These are phyloP conservation scores for Enteromius mattozi DNA, from an alignment of 2,797 vertebrate species.

Conservation along the genomic window DNA sequence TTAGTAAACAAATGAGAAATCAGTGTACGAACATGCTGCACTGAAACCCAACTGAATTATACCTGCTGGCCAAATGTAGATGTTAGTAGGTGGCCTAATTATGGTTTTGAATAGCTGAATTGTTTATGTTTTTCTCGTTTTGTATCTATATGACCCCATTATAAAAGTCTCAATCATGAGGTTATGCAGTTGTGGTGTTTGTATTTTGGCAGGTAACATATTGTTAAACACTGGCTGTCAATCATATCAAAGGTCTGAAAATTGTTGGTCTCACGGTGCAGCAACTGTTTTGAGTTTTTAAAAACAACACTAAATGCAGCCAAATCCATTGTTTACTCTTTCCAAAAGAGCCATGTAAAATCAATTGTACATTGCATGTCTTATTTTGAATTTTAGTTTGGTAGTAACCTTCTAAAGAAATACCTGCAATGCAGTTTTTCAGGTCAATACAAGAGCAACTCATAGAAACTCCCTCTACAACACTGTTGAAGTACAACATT, in stretches of 20 bases:
- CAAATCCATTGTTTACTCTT: constrained; percentile 16
- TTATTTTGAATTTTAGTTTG: background rate
- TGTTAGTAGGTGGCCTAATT: constrained; percentile 28
- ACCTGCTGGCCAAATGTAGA: constrained; percentile 26
- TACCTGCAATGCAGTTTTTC: background rate
- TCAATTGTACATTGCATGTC: background rate
- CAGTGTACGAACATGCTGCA: constrained; percentile 1
- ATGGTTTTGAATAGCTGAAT: background rate
- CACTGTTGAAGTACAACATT: background rate
- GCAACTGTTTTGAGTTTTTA: constrained; percentile 4
- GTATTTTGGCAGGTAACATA: background rate
- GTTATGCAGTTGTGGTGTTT: background rate
- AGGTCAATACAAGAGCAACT: background rate
- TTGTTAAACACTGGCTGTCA: constrained; percentile 7
- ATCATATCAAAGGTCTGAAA: constrained; percentile 11
- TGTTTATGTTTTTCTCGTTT: background rate
- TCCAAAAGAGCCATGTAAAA: background rate
- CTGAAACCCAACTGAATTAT: constrained; percentile 16
- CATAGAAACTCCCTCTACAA: background rate
- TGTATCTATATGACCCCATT: background rate
- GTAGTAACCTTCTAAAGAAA: background rate
- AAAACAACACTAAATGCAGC: background rate
- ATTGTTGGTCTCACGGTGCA: background rate
- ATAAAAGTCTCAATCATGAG: background rate
- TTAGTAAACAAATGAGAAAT: constrained; percentile 33